Base-by-base conservation (phyloP, 53 echinoderm and acorn worm species). In the Glandiceps talaboti region DNA sequence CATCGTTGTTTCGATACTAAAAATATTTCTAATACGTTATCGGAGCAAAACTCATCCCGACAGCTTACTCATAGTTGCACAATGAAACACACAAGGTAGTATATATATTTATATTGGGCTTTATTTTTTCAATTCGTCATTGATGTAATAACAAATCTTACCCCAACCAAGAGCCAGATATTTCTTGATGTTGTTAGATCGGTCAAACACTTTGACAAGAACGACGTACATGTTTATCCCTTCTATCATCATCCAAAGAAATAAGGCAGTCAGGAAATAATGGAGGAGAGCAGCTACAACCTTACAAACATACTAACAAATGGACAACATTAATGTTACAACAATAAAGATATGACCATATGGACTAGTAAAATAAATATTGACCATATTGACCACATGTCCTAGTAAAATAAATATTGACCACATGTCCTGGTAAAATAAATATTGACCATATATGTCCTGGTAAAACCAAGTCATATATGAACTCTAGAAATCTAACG, bases 201-300 rank as follows among this genome's bases (percentile, higher is more conserved):
- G 83, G 29, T 89, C 90, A 73, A 92, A 89, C 73, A 92, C 92
- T 74, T 90, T 90, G 30, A 92, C 85, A 14, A 92, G 83, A 30
- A 87, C 87, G 0, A 92, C 79, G 75, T 92, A 92, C 29, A 90
- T 85, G 30, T 90, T 82, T 28, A 92, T 88, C 14, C 92, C 92
- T 32, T 92, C 92, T 29, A 89, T 79, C 77, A 91, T 28, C 92
- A 92, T 90, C 92, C 92, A 92, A 30, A 87, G 82, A 76, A 92
- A 92, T 87, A 92, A 87, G 74, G 92, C 90, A 1, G 89, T 90
- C 82, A 92, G 73, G 29, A 83, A 77, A 80, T 87, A 92, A 83
- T 92, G 92, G 0, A 92, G 82, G 1, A 84, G 73, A 0, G 87
- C 81, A 25, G 90, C 92, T 0, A 92, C 81, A 28, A 83, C 29